These are phyloP conservation scores for Biston betularia DNA, from an alignment of 2,888 invertebrate species.

Conservation along the genomic window DNA sequence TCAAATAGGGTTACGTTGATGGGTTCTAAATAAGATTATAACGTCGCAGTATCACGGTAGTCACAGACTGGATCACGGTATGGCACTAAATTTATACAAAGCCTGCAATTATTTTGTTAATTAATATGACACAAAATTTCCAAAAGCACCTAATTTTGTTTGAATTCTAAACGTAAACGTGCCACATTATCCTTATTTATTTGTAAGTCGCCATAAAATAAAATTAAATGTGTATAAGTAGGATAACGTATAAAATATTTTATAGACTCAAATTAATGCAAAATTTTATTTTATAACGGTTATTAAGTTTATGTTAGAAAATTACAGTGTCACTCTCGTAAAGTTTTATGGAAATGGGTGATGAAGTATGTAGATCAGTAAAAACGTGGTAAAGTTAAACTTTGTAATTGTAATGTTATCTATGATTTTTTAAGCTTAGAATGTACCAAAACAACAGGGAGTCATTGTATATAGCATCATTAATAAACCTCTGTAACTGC, in stretches of 20 bases:
- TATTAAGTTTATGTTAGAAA: constrained; percentile 31
- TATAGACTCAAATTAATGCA: constrained; percentile 16
- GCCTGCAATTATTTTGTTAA: neutral
- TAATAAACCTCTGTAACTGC: too few species aligned
- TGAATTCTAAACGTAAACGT: neutral
- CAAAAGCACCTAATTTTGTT: neutral
- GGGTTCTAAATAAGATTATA: constrained; percentile 13
- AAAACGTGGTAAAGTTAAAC: constrained; percentile 19
- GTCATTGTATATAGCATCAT: too few species aligned
- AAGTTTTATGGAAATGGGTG: constrained; percentile 23
- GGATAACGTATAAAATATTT: constrained; percentile 19
- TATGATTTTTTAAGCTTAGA: neutral
- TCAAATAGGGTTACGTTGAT: constrained; percentile 26
- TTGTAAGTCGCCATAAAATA: constrained; percentile 24
- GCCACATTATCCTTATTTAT: constrained; percentile 10
- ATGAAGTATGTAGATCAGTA: constrained; percentile 22
- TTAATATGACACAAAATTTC: neutral
- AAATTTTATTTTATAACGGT: constrained; percentile 16
- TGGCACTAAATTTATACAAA: neutral
- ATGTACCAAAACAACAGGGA: too few species aligned
- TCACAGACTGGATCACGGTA: neutral
- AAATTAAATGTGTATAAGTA: constrained; percentile 26
- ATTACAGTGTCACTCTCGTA: constrained; percentile 32
- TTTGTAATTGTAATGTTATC: constrained; percentile 15
- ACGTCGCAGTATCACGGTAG: neutral